Percentiles rank a stretch among this genome's conserved stretches.
Evolutionary conservation across 2,113 vertebrate species (phyloP).

Genomic region (Protobothrops flavoviridis): DNA sequence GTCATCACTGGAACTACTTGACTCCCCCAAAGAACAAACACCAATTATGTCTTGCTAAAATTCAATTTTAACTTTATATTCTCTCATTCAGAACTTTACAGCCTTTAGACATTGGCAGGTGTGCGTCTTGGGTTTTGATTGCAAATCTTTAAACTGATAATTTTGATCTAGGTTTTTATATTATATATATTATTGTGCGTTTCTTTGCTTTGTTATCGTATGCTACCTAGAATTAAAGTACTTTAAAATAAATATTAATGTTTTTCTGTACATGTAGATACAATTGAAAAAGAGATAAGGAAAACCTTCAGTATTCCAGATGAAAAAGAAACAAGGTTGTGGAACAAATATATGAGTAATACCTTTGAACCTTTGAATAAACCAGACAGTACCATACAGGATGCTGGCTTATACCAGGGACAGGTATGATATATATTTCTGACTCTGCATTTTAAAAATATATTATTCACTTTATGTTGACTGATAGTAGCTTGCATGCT

Average conservation of each 20-base stretch:
- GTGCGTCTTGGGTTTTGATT: not conserved
- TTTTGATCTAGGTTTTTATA: not conserved
- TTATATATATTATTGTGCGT: not conserved
- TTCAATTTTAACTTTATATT: not conserved
- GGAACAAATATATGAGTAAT: conserved; percentile 99
- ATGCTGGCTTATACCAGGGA: conserved; percentile 96
- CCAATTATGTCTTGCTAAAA: not conserved
- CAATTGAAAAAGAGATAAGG: conserved; percentile 97
- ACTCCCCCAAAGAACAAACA: not conserved
- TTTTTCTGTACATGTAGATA: conserved; percentile 75
- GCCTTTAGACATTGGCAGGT: not conserved
- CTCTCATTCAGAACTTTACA: not conserved
- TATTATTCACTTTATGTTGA: not conserved
- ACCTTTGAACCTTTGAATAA: conserved; percentile 98
- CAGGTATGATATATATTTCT: conserved; percentile 79
- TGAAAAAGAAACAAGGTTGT: conserved; percentile 95
- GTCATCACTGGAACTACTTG: not conserved
- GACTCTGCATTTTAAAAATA: not conserved
- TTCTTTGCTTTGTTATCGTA: not conserved
- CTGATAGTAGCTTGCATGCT: not conserved
- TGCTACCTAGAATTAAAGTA: not conserved
- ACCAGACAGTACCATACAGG: conserved; percentile 97
- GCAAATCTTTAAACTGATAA: not conserved
- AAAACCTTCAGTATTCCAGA: conserved; percentile 95
- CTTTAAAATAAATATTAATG: not conserved